Conservation (phyloP, 2,797 vertebrate genomes). For the Pteronotus mesoamericanus region DNA sequence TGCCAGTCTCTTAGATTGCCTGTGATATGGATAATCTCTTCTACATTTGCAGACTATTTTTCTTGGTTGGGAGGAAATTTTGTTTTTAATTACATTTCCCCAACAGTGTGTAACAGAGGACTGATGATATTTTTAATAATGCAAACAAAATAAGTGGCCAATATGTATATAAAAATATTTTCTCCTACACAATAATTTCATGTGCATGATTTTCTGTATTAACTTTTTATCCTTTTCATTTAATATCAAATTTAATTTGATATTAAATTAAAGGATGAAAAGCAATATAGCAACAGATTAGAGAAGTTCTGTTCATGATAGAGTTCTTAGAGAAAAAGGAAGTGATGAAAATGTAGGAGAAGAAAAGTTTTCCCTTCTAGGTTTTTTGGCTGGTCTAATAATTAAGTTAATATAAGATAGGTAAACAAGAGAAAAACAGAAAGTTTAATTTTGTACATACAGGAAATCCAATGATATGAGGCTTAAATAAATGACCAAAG, state of each 20-base stretch:
- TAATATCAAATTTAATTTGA: neutral
- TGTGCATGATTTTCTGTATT: neutral
- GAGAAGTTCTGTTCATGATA: neutral
- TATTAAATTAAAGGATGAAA: neutral
- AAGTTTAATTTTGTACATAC: neutral
- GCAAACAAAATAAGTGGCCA: neutral
- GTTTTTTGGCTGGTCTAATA: neutral
- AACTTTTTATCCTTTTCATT: neutral
- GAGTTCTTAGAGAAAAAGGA: neutral
- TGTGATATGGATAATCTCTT: neutral
- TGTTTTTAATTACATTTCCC: neutral
- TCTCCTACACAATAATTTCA: neutral
- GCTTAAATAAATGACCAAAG: neutral
- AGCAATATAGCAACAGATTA: neutral
- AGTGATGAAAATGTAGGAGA: rapidly evolving
- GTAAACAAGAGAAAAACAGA: neutral
- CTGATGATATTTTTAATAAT: neutral
- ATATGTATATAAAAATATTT: neutral
- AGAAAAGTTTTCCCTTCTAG: neutral
- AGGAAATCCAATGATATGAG: neutral
- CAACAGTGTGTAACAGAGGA: neutral
- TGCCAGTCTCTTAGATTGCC: neutral
- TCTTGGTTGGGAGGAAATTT: neutral
- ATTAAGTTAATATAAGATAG: neutral
- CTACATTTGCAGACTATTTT: neutral